A percentile compares a stretch with the other conserved stretches of the same genome.
Conservation (phyloP, 2,113 vertebrate genomes). For the Platichthys stellatus region DNA sequence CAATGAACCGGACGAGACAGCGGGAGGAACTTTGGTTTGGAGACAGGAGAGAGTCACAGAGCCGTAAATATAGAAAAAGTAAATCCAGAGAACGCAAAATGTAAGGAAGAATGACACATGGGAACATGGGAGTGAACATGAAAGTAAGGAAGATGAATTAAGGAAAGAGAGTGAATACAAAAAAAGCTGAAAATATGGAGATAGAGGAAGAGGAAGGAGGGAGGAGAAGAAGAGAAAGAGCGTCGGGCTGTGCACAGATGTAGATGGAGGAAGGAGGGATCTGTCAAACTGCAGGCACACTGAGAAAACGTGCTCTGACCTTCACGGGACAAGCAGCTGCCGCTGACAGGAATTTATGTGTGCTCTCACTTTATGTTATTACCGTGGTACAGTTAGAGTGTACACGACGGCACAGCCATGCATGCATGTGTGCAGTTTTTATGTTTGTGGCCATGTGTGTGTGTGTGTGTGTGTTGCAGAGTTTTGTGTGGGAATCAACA, state of each 20-base stretch:
- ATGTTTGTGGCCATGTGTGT: not conserved
- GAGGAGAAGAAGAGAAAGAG: constrained; percentile 1
- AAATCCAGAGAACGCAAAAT: constrained; percentile 12
- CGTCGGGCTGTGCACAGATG: constrained; percentile 65
- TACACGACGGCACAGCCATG: constrained; percentile 7
- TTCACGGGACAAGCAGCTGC: constrained; percentile 71
- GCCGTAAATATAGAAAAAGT: constrained; percentile 15
- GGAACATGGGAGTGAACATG: not conserved
- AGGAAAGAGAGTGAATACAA: constrained; percentile 25
- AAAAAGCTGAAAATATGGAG: not conserved
- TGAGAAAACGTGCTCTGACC: constrained; percentile 69
- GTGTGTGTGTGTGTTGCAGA: too few species aligned
- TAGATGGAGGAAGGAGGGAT: constrained; percentile 56
- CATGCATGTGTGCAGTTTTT: not conserved
- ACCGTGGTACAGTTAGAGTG: constrained; percentile 32
- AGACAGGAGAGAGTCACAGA: constrained; percentile 1
- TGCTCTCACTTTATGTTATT: constrained; percentile 67
- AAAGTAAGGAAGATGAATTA: not conserved
- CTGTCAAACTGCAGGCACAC: constrained; percentile 65
- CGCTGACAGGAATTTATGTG: constrained; percentile 72
- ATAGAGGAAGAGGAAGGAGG: not conserved
- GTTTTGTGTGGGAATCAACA: not conserved
- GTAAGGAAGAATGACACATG: not conserved
- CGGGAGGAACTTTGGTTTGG: constrained; percentile 23
- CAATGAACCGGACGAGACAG: constrained; percentile 10